Conservation (phyloP, 1,140 invertebrate species). For the Oscheius sp. region DNA sequence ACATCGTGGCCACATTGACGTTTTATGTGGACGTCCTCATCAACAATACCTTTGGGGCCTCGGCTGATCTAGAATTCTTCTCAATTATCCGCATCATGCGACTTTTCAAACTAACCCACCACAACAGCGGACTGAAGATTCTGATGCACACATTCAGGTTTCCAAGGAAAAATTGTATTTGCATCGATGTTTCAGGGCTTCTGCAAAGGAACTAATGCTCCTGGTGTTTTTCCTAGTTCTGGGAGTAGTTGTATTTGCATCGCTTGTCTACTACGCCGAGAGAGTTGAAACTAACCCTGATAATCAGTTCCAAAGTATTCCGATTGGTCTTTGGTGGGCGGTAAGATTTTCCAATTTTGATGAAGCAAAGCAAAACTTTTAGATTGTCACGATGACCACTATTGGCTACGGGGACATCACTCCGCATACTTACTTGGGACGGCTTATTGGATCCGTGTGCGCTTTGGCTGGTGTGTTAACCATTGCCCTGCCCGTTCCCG, state of each 20-base stretch:
- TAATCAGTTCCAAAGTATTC: conserved; percentile 54
- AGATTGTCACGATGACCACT: conserved; percentile 63
- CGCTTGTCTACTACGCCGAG: conserved; percentile 93
- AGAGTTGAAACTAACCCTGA: conserved; percentile 68
- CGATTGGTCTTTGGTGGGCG: conserved; percentile 66
- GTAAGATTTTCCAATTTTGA: conserved; percentile 55
- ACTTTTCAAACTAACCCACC: conserved; percentile 95
- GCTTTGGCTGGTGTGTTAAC: conserved; percentile 84
- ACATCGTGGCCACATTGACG: conserved; percentile 86
- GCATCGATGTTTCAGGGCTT: conserved; percentile 77
- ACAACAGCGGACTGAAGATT: conserved; percentile 94
- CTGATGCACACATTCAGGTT: conserved; percentile 85
- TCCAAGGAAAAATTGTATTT: not conserved
- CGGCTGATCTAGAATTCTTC: conserved; percentile 91
- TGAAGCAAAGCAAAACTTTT: conserved; percentile 28
- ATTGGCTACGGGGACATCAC: conserved; percentile 83
- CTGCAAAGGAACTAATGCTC: conserved; percentile 91
- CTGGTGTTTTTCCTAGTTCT: conserved; percentile 86
- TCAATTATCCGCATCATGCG: conserved; percentile 96
- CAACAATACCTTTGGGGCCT: conserved; percentile 66
- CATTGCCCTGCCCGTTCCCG: conserved; percentile 85
- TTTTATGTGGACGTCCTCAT: conserved; percentile 76
- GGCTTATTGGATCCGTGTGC: conserved; percentile 85
- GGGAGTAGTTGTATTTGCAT: conserved; percentile 95
- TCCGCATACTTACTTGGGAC: conserved; percentile 64